Base-by-base conservation (phyloP, 2,113 vertebrate species). In the Aptenodytes forsteri region DNA sequence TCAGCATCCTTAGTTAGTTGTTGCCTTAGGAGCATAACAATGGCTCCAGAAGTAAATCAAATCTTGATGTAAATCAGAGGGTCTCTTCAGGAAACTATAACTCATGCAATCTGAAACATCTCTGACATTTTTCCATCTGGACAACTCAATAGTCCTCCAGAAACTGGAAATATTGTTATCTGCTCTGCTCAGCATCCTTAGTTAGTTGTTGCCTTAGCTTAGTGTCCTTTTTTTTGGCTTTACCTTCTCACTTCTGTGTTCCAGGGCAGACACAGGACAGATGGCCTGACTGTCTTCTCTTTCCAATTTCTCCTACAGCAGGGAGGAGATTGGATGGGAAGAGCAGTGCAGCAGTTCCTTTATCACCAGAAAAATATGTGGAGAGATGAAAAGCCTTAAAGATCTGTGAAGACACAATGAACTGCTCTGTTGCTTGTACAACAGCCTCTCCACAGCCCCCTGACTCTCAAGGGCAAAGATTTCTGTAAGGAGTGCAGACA, bases 341-440 rank as follows among this genome's bases (percentile, higher is more conserved):
- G 56, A 82, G 7, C 10, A 93, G 13, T 65, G 58, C 21, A 85
- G 25, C 22, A 32, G 20, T 79, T 89, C 56, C 47, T 94, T 85
- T 85, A 82, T 69, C 61, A 89, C 40, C 61, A 90, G 87, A 90
- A 92, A 97, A 96, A 85, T 85, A 82, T 94, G 89, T 69, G 78
- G 7, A 90, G 49, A 91, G 70, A 95, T 90, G 34, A 95, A 95
- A 94, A 80, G 42, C 17, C 44, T 91, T 72, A 91, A 87, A 83
- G 66, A 65, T 87, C 49, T 94, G 19, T 83, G 70, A 85, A 94
- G 58, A 61, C 49, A 96, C 70, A 97, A 96, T 90, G 66, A 70
- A 76, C 54, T 65, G 9, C 54, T 91, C 84, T 96, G 87, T 96
- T 94, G 54, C 62, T 93, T 90, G 66, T 80, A 38, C 64, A 87